Base-by-base conservation (phyloP, 2,797 vertebrate genomes). In the Syngnathus acus region DNA sequence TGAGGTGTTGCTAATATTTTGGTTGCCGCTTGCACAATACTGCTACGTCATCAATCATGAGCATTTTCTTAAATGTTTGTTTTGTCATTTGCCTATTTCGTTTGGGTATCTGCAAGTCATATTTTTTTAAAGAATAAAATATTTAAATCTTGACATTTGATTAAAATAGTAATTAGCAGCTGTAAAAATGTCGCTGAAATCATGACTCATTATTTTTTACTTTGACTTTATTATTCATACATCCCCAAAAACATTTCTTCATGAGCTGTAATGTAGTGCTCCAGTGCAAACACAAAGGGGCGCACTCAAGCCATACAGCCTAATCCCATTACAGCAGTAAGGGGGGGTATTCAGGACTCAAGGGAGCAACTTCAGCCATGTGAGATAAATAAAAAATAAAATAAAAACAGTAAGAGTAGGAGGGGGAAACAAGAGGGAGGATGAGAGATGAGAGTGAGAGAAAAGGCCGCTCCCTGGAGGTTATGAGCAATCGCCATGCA, bases 401-500 rank as follows among this genome's bases (percentile, higher is more conserved):
- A 57, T 37, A 57, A 37, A 37, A 37, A 23, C 21, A 54, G 23
- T 78, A 67, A 62, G 71, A 75, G 74, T 70, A 67, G 73, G 64
- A 79, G 65, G 62, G 74, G 65, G 72, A 78, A 78, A 80, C 75
- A 80, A 73, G 62, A 67, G 67, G 53, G 65, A 62, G 60, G 77
- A 82, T 66, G 70, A 61, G 65, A 65, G 48, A 65, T 65, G 65
- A 62, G 71, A 57, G 65, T 40, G 68, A 37, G 63, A 55, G 66
- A 57, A 72, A 72, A 75, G 76, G 72, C 71, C 67, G 72, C 74
- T 86, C 86, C 86, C 86, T 67, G 62, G 74, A 84, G 84, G 84
- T 83, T 82, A 78, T 86, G 83, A 82, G 90, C 88, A 91, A 91
- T 88, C 88, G 86, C 80, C 80, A 74, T 78, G 90, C 88, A 92